Evolutionary conservation across 2,888 invertebrate genomes (phyloP), one percentile per base, ranked within the genome.

Genomic region (Diploptera punctata): DNA sequence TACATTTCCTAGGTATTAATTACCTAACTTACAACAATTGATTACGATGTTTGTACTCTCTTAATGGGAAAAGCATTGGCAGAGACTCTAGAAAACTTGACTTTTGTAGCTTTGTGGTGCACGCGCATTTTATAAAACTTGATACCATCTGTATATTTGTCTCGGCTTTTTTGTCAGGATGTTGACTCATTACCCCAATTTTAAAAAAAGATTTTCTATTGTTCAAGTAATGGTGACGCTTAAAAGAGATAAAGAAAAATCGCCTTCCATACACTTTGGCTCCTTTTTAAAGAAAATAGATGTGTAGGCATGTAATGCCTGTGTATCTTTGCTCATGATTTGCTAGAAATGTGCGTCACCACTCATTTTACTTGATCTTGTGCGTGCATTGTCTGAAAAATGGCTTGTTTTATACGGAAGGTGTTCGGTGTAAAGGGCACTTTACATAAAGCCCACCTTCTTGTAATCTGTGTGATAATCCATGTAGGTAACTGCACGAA

Each of bases 401-500:
- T 67, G 73, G 73, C 71, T 74, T 72, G 68, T 74, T 74, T 71
- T 74, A 71, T 72, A 72, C 68, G 61, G 69, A 62, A 73, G 60
- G 71, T 71, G 73, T 73, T 74, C 71, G 69, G 49, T 70, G 74
- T 74, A 61, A 49, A 65, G 71, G 74, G 74, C 74, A 74, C 67
- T 67, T 72, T 70, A 73, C 74, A 73, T 67, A 69, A 68, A 69
- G 73, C 72, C 75, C 71, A 67, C 70, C 69, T 76, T 76, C 75
- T 74, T 76, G 75, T 76, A 76, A 73, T 76, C 74, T 75, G 76
- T 76, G 76, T 76, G 76, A 76, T 76, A 73, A 70, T 52, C 71
- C 70, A 69, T 71, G 72, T 74, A 76, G 75, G 69, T 74, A 76
- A 76, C 76, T 76, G 76, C 76, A 76, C 76, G 75, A 75, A 75